Evolutionary conservation across 2,113 vertebrate genomes (phyloP), one percentile per base, ranked within the genome.

Genomic region (Sturnira hondurensis): DNA sequence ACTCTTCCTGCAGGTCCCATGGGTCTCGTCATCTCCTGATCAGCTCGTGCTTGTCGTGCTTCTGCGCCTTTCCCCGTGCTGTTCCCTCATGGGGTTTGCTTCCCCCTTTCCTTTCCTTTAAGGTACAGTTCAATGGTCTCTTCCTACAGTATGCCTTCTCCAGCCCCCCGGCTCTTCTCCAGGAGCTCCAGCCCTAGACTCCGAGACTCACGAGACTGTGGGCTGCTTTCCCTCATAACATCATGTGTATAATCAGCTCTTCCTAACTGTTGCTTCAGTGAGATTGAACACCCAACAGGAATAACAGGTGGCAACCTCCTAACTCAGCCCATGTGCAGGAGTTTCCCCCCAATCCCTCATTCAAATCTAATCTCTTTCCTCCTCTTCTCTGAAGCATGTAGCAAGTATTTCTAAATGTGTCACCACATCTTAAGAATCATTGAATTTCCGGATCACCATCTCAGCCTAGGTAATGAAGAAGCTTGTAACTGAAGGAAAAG

Each of bases 1-100:
- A 0, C 28, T 0, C 4, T 12, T 41, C 2, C 76, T 52, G n/a
- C 81, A 0, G 13, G 17, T 20, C 74, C 41, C 2, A 1, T 0
- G 26, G 28, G 5, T 22, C 93, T 80, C 5, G 8, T 31, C n/a
- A 13, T 56, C 63, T 7, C 82, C 65, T 47, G 63, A 33, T 38
- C 58, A 12, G 26, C 50, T 41, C 41, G 4, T 6, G 5, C 26
- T 12, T 0, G 0, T n/a, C 28, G 24, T 0, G 4, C 26, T 47
- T 89, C 50, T 12, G 3, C 17, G 33, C 31, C 73, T 70, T 61
- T 36, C 19, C 58, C 73, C 26, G 0, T 20, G 12, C 20, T 28
- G 6, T 45, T 77, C 7, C 65, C 58, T 50, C 15, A 31, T 9
- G 19, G 12, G 47, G 1, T 38, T 73, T 50, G 58, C 26, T 58